A percentile compares a stretch with the other conserved stretches of the same genome.
phyloP scores from a whole-genome alignment of 2,888 invertebrate genomes.

The Heliconius sara region DNA sequence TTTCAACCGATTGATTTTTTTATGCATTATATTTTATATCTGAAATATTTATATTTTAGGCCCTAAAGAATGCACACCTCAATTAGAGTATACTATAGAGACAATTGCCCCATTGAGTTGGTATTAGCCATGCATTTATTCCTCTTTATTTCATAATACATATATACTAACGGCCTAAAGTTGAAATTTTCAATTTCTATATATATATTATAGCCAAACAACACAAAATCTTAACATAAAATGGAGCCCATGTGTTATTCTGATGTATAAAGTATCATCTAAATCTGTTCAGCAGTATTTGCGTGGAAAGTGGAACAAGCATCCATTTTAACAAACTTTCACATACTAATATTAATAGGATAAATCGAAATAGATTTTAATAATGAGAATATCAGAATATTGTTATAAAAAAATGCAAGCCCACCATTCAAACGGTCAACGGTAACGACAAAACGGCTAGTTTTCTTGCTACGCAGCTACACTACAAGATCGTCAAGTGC shows the following conservation, averaged over 20 bases:
- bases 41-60: not conserved
- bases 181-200: too few relatives aligned
- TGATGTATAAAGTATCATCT: too few relatives aligned
- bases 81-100: too few relatives aligned
- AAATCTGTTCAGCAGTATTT: too few relatives aligned
- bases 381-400: not conserved
- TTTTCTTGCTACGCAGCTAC: constrained; percentile 71
- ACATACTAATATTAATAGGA: too few relatives aligned
- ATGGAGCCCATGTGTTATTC: too few relatives aligned
- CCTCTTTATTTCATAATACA: not conserved
- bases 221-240: too few relatives aligned
- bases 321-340: too few relatives aligned
- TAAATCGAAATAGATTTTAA: not conserved
- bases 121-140: not conserved
- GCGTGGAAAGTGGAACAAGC: too few relatives aligned
- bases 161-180: too few relatives aligned
- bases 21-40: not conserved
- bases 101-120: not conserved
- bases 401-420: not conserved
- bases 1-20: not conserved
- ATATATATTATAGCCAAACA: too few relatives aligned
- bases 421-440: not conserved
- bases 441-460: constrained; percentile 50
- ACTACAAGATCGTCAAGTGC: constrained; percentile 63
- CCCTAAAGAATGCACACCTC: not conserved